Base-by-base conservation (phyloP, 2,797 vertebrate species). In the Anomalospiza imberbis region DNA sequence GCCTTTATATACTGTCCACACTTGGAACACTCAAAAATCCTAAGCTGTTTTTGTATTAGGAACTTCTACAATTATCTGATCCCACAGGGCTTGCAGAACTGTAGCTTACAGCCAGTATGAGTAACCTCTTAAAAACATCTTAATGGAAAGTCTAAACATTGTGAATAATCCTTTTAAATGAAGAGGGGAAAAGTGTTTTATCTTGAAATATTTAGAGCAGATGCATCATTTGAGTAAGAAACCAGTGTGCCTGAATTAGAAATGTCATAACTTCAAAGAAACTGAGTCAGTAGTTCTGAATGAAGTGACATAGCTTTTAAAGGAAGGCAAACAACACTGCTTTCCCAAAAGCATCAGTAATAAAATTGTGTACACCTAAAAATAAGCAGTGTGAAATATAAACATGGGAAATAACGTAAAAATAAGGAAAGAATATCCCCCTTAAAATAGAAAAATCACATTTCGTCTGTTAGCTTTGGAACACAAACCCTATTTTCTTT, bases 261-360 rank as follows among this genome's bases (percentile, higher is more conserved):
- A 90, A 94, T 85, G 71, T 89, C 75, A 38, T 62, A 76, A 79
- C 62, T 88, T 91, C 76, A 94, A 51, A 94, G 80, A 88, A 88
- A 90, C 67, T 66, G 62, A 95, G 58, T 93, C 76, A 86, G 71
- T 82, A 60, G 53, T 80, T 88, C 67, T 82, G 73, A 89, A 66
- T 85, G 80, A 94, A 82, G 67, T 60, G 80, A 55, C 67, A 12
- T 7, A 47, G 32, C 51, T 93, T 91, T 66, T 81, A 55, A 87
- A 70, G 40, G 57, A 48, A 76, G 63, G 48, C 71, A 84, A 55
- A 74, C 48, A 82, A 44, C 11, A 4, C 25, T 36, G 25, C 44
- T 93, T 85, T 88, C 74, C 77, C 65, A 63, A 76, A 90, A 85
- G 60, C 67, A 40, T 55, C 1, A 1, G 48, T n/a, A 76, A 79